Evolutionary conservation across 2,113 vertebrate species (phyloP).

Genomic region (Uropsilus gracilis): DNA sequence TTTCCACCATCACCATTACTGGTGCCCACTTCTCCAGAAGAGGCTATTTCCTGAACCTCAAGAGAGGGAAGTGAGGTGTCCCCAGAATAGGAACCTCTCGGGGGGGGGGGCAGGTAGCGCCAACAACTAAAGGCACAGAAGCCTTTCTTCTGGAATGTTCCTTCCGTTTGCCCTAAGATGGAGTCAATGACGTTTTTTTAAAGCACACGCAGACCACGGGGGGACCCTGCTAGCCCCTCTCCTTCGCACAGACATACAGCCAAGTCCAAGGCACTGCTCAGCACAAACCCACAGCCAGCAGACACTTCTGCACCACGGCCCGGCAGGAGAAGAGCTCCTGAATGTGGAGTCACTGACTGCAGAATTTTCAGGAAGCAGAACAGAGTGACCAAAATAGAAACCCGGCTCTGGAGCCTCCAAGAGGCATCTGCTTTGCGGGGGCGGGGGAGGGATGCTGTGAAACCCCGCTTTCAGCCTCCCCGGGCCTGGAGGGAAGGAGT

Average conservation of each 20-base stretch:
- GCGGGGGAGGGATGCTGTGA: rapidly evolving
- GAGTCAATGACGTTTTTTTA: neutral
- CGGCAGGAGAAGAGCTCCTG: conserved; percentile 1
- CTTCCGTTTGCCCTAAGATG: neutral
- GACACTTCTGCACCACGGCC: neutral
- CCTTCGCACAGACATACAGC: neutral
- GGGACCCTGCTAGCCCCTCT: rapidly evolving
- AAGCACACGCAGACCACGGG: neutral
- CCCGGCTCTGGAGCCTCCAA: neutral
- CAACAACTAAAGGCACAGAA: neutral
- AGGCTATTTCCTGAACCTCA: neutral
- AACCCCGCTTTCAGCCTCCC: neutral
- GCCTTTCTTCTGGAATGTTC: neutral
- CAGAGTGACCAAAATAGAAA: conserved; percentile 66
- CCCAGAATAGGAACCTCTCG: neutral
- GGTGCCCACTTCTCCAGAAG: neutral
- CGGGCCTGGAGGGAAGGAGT: neutral
- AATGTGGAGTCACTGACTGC: neutral
- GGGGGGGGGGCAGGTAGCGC: neutral
- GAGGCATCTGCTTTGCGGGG: neutral
- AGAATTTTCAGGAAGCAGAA: conserved; percentile 72
- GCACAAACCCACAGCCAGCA: neutral
- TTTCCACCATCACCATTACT: neutral
- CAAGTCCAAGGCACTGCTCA: neutral
- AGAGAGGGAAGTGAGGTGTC: neutral